Base-by-base conservation (phyloP, 1,140 invertebrate species). In the Drosophila jambulina region DNA sequence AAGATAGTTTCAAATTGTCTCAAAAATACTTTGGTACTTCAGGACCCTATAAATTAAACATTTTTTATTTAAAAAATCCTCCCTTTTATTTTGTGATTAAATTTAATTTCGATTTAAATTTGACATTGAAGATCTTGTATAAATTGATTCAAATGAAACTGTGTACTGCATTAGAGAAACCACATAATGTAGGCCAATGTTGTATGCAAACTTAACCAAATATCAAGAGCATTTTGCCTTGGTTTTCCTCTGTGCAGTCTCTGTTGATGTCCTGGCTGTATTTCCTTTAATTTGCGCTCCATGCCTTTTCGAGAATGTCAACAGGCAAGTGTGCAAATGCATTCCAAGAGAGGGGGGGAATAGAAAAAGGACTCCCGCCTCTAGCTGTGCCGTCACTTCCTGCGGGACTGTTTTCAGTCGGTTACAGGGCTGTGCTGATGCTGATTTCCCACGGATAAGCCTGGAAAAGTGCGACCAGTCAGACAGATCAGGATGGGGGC, bases 311-410 rank as follows among this genome's bases (percentile, higher is more conserved):
- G 27, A 69, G 54, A 88, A 78, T 71, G 80, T 88, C 84, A 87
- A 87, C 84, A 88, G 65, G 58, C 71, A 88, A 87, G 58, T 77
- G 82, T 65, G 42, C 68, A 78, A 80, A 86, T 81, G 78, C 82
- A 78, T 84, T 84, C 70, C 46, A 58, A 13, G 42, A 10, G 49
- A 21, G 7, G 4, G 19, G 19, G 3, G 32, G 17, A 13, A 45
- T 19, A 40, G 32, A 45, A 36, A 67, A 32, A 45, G 67, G 25
- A 61, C 13, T 32, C 19, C 13, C 27, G 32, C 6, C 25, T 23
- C 8, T 13, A 59, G 46, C 25, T 29, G 48, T 29, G 56, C 63
- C 43, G 74, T 49, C 56, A 61, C 57, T 61, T 78, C 63, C 74
- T 78, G 75, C 56, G 38, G 75, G 75, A 61, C 34, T 49, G 58